phyloP scores from a whole-genome alignment of 1,140 invertebrate species.

The Hycleus phaleratus region DNA sequence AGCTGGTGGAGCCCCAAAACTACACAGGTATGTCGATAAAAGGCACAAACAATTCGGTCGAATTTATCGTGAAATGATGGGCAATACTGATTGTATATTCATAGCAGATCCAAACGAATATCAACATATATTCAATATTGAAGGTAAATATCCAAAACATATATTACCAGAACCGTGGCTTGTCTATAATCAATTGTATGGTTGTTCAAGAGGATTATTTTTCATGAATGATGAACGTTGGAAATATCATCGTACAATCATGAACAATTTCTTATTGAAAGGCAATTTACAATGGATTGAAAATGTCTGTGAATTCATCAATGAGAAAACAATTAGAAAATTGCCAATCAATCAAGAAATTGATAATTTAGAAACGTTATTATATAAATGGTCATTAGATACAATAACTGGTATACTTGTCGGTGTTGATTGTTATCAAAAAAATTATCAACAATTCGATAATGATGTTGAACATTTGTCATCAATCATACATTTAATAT shows the following conservation, averaged over 20 bases:
- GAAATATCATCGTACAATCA: conserved; percentile 52
- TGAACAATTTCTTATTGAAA: conserved; percentile 66
- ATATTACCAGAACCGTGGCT: conserved; percentile 76
- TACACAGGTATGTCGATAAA: conserved; percentile 67
- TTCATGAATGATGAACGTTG: conserved; percentile 87
- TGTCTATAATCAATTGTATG: conserved; percentile 65
- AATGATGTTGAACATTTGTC: conserved; percentile 50
- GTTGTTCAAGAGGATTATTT: conserved; percentile 67
- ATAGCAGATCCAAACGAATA: conserved; percentile 58
- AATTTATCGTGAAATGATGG: conserved; percentile 64
- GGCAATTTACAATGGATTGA: conserved; percentile 42
- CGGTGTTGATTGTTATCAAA: conserved; percentile 45
- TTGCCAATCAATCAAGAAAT: conserved; percentile 8
- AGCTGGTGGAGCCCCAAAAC: conserved; percentile 45
- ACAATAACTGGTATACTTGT: conserved; percentile 63
- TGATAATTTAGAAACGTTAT: conserved; percentile 53
- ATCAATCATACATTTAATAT: conserved; percentile 60
- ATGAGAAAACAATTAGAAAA: conserved; percentile 35
- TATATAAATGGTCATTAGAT: conserved; percentile 70
- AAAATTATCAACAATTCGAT: conserved; percentile 37
- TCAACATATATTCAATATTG: conserved; percentile 32
- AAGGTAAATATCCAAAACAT: conserved; percentile 60
- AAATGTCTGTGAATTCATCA: conserved; percentile 44
- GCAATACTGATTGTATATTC: conserved; percentile 61
- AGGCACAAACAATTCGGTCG: conserved; percentile 65